Evolutionary conservation across 2,113 vertebrate genomes (phyloP).

Genomic region (Sturnus vulgaris): DNA sequence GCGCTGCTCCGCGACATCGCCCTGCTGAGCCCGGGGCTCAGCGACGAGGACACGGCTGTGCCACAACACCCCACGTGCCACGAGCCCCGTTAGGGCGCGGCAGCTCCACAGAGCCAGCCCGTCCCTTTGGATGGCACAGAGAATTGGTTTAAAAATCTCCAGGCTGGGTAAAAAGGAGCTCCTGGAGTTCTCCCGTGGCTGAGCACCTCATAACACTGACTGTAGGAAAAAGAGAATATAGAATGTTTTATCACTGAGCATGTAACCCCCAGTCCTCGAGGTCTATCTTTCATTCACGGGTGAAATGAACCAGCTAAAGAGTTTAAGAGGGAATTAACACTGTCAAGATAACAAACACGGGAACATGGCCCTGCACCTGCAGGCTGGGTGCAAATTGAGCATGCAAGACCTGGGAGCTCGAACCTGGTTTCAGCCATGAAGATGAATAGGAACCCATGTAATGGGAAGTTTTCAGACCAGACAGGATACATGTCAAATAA

Average conservation of each 20-base stretch:
- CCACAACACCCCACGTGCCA: rapidly evolving
- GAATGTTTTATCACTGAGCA: neutral
- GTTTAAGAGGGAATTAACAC: neutral
- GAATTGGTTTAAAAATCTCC: neutral
- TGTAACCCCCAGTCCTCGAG: neutral
- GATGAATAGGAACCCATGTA: neutral
- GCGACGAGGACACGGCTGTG: neutral
- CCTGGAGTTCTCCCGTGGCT: rapidly evolving
- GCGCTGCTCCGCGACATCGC: rapidly evolving
- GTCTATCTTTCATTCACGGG: rapidly evolving
- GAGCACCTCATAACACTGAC: neutral
- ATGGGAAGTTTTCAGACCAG: neutral
- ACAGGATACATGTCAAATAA: neutral
- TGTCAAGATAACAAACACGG: neutral
- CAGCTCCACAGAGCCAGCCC: neutral
- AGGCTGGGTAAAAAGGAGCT: neutral
- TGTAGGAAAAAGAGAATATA: neutral
- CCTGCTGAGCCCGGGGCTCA: neutral
- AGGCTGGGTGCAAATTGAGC: neutral
- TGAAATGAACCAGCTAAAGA: neutral
- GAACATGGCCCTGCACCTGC: neutral
- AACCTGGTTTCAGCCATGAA: neutral
- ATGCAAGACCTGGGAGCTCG: neutral
- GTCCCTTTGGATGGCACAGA: neutral
- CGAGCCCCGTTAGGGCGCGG: neutral